Base-by-base conservation (phyloP, 2,888 invertebrate genomes). In the Pecten maximus region DNA sequence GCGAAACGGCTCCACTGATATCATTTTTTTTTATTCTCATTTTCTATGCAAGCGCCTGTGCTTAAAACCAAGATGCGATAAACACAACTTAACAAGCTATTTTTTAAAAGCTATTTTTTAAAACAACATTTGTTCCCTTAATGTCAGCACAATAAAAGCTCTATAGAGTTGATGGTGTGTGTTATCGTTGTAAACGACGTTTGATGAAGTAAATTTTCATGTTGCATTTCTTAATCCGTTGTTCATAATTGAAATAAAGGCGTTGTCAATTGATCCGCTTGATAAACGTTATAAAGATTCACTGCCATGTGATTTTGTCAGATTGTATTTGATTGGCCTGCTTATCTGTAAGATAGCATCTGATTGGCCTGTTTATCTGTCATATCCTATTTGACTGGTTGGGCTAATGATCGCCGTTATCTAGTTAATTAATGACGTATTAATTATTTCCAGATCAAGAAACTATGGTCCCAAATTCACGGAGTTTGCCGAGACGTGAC, bases 401-500 rank as follows among this genome's bases (percentile, higher is more conserved):
- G 35, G 10, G 35, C 74, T 74, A 74, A 74, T 74, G 74, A 74
- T 35, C 74, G 2, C 35, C 3, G 74, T 74, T 74, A 74, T 74
- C 74, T 74, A 74, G 74, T 15, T 74, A 74, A 74, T 74, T 74
- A 74, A 74, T 74, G 74, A 74, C 74, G 74, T 74, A 35, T 74
- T 35, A 74, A 74, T 74, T 28, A 74, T 74, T 8, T 74, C 54
- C 28, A 2, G 35, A 74, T 74, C 74, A 74, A 10, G 74, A 74
- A 35, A 74, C 74, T 74, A 35, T 74, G 74, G 74, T 10, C 74
- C 16, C 74, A 28, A 74, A 74, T 74, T 74, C 35, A 74, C 74
- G 35, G 10, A 74, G 35, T 74, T 74, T 74, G 74, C 74, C 74
- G 28, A 74, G 74, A 15, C 74, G 35, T 35, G 35, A 35, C 1